Conservation (phyloP, 2,888 invertebrate genomes). For the Emmelina monodactyla region DNA sequence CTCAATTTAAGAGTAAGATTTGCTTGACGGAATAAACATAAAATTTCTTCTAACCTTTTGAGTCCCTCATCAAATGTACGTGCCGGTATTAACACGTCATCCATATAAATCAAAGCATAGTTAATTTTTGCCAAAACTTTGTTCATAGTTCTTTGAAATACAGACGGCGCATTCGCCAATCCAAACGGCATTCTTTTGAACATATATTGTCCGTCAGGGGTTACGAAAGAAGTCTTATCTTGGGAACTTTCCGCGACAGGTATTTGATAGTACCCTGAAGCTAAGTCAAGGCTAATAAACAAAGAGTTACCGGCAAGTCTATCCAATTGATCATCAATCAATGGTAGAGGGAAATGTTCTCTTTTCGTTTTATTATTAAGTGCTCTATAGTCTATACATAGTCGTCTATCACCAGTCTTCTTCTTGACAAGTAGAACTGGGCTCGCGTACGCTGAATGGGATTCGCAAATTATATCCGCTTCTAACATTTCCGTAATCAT, state of each 20-base stretch:
- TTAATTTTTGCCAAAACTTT: no score
- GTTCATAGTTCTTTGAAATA: conserved; percentile 29
- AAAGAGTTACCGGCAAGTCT: conserved; percentile 6
- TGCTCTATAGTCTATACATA: conserved; percentile 18
- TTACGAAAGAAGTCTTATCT: conserved; percentile 29
- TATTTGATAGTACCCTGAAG: conserved; percentile 17
- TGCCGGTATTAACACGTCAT: conserved; percentile 14
- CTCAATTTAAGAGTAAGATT: no score
- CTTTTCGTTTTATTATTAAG: conserved; percentile 14
- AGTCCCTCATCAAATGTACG: conserved; percentile 10
- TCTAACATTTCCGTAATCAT: conserved; percentile 17
- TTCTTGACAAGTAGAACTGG: conserved; percentile 19
- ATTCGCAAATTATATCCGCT: conserved; percentile 13
- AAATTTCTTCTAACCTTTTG: conserved; percentile 9
- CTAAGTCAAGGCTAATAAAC: conserved; percentile 13
- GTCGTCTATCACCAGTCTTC: conserved; percentile 15
- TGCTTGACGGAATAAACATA: no score
- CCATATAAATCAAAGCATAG: conserved; percentile 16
- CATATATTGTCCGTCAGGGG: conserved; percentile 29
- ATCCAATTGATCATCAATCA: no score
- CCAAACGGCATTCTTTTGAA: conserved; percentile 32
- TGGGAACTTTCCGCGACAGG: conserved; percentile 22
- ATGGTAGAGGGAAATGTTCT: no score
- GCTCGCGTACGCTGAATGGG: conserved; percentile 18
- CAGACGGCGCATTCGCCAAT: conserved; percentile 28